phyloP scores from a whole-genome alignment of 1,140 invertebrate genomes.

The Caenorhabditis remanei region DNA sequence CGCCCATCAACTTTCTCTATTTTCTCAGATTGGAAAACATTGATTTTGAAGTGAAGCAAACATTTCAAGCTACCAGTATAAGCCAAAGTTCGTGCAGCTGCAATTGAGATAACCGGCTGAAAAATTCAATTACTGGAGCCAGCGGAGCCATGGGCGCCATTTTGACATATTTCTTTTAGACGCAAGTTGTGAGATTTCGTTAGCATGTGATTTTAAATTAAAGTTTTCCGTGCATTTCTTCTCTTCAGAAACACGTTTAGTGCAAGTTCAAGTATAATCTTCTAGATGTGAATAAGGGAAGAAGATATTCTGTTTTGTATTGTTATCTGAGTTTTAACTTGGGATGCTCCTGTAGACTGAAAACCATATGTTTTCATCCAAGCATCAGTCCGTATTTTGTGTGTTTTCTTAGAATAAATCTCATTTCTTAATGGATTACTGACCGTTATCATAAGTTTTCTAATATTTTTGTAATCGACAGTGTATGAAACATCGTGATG shows the following conservation, averaged over 20 bases:
- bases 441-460: too few relatives aligned
- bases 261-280: neutral
- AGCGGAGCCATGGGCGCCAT: constrained; percentile 15
- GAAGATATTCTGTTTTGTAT: too few relatives aligned
- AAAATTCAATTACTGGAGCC: constrained; percentile 46
- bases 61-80: constrained; percentile 9
- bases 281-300: too few relatives aligned
- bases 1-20: neutral
- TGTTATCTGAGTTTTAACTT: too few relatives aligned
- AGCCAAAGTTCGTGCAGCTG: constrained; percentile 52
- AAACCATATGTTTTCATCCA: too few relatives aligned
- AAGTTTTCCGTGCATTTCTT: neutral
- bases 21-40: neutral
- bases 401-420: too few relatives aligned
- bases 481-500: too few relatives aligned
- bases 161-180: neutral
- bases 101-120: constrained; percentile 12
- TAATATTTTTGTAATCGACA: too few relatives aligned
- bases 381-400: too few relatives aligned
- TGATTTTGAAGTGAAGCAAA: neutral
- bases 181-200: neutral
- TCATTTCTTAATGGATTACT: too few relatives aligned
- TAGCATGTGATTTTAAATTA: neutral
- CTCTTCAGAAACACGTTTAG: neutral
- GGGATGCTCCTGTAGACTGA: too few relatives aligned